phyloP scores from a whole-genome alignment of 2,888 invertebrate genomes.

The Cantharis flavilabris region DNA sequence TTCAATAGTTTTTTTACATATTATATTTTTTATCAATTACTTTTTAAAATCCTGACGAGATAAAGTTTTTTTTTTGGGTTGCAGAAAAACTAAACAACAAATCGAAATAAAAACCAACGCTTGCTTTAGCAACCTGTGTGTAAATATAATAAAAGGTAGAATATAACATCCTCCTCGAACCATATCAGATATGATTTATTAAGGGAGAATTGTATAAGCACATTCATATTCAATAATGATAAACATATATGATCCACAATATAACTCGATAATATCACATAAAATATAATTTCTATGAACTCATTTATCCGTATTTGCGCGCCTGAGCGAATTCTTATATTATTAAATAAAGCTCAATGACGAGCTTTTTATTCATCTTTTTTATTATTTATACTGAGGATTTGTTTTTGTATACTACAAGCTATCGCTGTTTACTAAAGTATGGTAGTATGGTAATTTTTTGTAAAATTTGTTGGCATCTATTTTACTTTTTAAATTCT shows the following conservation, averaged over 20 bases:
- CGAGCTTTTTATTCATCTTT: constrained; percentile 17
- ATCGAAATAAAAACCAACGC: background rate
- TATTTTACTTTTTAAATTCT: constrained; percentile 10
- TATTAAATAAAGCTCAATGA: constrained; percentile 25
- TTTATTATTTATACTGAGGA: constrained; percentile 17
- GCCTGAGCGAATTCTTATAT: constrained; percentile 28
- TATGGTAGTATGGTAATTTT: constrained; percentile 27
- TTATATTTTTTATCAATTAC: background rate
- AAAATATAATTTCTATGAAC: constrained; percentile 29
- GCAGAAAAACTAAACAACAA: background rate
- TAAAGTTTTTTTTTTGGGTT: background rate
- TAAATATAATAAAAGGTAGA: background rate
- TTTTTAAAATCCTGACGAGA: background rate
- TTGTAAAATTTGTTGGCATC: constrained; percentile 12
- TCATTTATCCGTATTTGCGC: constrained; percentile 29
- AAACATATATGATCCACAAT: constrained; percentile 30
- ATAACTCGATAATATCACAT: constrained; percentile 32
- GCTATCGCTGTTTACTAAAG: constrained; percentile 15
- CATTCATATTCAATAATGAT: constrained; percentile 30
- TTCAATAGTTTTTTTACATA: background rate
- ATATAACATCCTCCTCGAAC: constrained; percentile 10
- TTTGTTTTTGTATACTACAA: constrained; percentile 14
- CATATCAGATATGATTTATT: constrained; percentile 28
- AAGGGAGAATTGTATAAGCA: constrained; percentile 23
- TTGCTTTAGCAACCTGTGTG: constrained; percentile 1